A percentile compares a stretch with the other conserved stretches of the same genome.
phyloP scores from a whole-genome alignment of 2,888 invertebrate species.

The Spilarctia lutea region DNA sequence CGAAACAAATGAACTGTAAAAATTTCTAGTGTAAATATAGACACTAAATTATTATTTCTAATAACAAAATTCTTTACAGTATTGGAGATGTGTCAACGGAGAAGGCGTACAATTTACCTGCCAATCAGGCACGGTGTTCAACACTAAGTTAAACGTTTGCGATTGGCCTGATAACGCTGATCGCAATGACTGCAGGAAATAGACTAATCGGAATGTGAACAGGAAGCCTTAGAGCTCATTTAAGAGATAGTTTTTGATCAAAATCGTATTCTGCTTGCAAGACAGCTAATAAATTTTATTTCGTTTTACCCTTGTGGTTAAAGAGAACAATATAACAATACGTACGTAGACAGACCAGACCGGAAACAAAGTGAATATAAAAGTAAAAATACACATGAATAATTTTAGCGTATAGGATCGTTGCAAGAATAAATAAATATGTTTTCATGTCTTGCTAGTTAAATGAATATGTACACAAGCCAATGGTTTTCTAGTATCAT shows the following conservation, averaged over 20 bases:
- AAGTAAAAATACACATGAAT: background rate
- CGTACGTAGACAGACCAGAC: constrained; percentile 7
- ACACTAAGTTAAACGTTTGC: constrained; percentile 89
- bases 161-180: constrained; percentile 93
- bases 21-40: too few relatives aligned
- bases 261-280: constrained; percentile 36
- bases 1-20: too few relatives aligned
- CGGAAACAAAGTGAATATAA: background rate
- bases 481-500: background rate
- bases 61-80: constrained; percentile 83
- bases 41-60: background rate
- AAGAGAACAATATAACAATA: constrained; percentile 17
- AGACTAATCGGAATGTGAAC: constrained; percentile 38
- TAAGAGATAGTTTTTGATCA: constrained; percentile 37
- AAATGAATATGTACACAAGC: background rate
- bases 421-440: background rate
- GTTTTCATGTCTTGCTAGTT: background rate
- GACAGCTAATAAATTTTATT: constrained; percentile 38
- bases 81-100: constrained; percentile 94
- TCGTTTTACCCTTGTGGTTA: constrained; percentile 17
- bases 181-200: constrained; percentile 85
- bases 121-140: constrained; percentile 91
- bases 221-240: constrained; percentile 31
- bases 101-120: constrained; percentile 91
- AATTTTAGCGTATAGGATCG: background rate